Evolutionary conservation across 2,888 invertebrate species (phyloP), one percentile per base, ranked within the genome.

Genomic region (Conus canariensis): DNA sequence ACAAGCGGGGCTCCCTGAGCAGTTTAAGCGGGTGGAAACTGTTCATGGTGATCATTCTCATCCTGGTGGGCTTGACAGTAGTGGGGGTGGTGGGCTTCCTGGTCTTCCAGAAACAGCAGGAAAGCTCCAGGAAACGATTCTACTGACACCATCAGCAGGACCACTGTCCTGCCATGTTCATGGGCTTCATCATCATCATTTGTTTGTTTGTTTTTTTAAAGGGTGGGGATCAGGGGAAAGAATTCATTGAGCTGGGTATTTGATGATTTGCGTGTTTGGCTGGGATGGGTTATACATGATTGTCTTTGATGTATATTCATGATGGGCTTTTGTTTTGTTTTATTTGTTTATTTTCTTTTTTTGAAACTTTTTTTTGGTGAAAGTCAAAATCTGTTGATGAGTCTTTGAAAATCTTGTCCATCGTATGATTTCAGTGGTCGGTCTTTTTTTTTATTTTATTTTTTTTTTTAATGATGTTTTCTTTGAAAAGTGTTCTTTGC

Each of bases 91-190:
- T 99, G 90, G 99, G 98, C 60, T 98, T 99, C 92, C 98, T 99
- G 97, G 98, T 98, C 96, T 99, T 99, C 96, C 98, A 99, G 96
- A 99, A 99, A 95, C 97, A 98, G 91, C 98, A 98, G 95, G 98
- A 98, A 95, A 98, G 98, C 93, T 98, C 98, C 91, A 97, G 98
- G 94, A 99, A 99, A 97, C 97, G 99, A 94, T 98, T 98, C 96
- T 98, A 98, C 95, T 98, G 96, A 64, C 19, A 58, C 58, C 12
- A 5, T 56, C 10, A 22, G 5, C 14, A n/a, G 22, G 22, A 45
- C 45, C 45, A 45, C 45, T 45, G 45, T 45, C 45, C 22, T 30
- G 16, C 10, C n/a, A 45, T 58, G 12, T 88, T 70, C 60, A 45
- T 70, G 45, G 25, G 45, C 22, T 70, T 80, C 19, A 12, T 45